Evolutionary conservation across 2,113 vertebrate species (phyloP), one percentile per base, ranked within the genome.

Genomic region (Casuarius casuarius): DNA sequence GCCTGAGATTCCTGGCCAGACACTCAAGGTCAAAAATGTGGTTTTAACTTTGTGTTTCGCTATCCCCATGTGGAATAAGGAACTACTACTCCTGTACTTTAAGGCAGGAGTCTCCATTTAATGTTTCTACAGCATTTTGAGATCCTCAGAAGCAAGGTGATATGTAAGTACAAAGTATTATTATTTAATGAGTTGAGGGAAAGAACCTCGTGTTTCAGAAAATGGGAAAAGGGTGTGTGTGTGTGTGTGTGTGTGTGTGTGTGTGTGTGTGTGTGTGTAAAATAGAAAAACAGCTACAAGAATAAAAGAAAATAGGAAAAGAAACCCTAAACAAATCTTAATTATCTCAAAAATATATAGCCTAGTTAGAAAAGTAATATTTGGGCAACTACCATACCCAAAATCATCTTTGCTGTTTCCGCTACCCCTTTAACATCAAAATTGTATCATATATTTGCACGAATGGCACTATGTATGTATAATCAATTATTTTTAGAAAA

Each of bases 381-480:
- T 84, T 75, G 59, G 58, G 38, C 48, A 75, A 12, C 28, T 71
- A 65, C 11, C 38, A 74, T 5, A 14, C 19, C 59, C 20, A 22
- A 66, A 87, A 87, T 23, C 20, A 48, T 65, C 42, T 74, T 10
- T 42, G 13, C 17, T n/a, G 15, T 68, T 94, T 46, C 46, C 61
- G 23, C 87, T 26, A 82, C 49, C 91, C 48, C 44, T 96, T 93
- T 90, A 95, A 87, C n/a, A 73, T 23, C 61, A 62, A 93, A 85
- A 21, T 49, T 75, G 17, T 74, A 81, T 90, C 49, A 73, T 59
- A 23, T 68, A 96, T 87, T 71, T 93, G 65, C 26, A 89, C 42
- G 96, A 96, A 94, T 78, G 84, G 88, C 49, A 66, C 19, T 84
- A 89, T 67, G 29, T 95, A 76, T 90, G 77, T 73, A 75, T 87